Base-by-base conservation (phyloP, 2,797 vertebrate species). In the Megalops cyprinoides region DNA sequence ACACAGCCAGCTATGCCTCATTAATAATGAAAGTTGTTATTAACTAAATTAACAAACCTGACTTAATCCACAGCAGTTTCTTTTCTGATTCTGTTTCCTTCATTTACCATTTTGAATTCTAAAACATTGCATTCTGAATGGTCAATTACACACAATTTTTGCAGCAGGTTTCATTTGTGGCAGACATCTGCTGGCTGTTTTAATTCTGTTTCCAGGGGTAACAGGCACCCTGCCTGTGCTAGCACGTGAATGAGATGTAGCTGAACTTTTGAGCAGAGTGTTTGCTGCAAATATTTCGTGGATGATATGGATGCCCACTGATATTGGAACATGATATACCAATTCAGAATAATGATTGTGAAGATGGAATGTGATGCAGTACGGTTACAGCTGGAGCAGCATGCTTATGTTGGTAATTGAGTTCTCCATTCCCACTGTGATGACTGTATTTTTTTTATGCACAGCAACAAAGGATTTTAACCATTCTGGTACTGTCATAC, bases 41-140 rank as follows among this genome's bases (percentile, higher is more conserved):
- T 69, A 69, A 69, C 65, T 9, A 44, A 69, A 69, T 79, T 25
- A 71, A 39, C n/a, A 48, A 79, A 8, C 25, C 12, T 10, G 34
- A 65, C 53, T 69, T 69, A 53, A 67, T 69, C 62, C 49, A 34
- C 2, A 79, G 44, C 34, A 34, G 62, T 48, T 79, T 44, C 69
- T 65, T 15, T 65, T 34, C 58, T 78, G 49, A 67, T 78, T 69
- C 69, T 51, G 60, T 74, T 74, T 31, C 46, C 73, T 51, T n/a
- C 67, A 25, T 48, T 65, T 67, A 79, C 42, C 77, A 79, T 69
- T 62, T 62, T 69, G 65, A 79, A 79, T 51, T 51, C 60, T 79
- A 65, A 67, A 69, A 79, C 62, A 79, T 79, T 79, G 77, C 46
- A 79, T 79, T 79, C 69, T 23, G 20, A 67, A 79, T 71, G 77